Conservation (phyloP, 2,113 vertebrate genomes). For the Myanophis thanlyinensis region DNA sequence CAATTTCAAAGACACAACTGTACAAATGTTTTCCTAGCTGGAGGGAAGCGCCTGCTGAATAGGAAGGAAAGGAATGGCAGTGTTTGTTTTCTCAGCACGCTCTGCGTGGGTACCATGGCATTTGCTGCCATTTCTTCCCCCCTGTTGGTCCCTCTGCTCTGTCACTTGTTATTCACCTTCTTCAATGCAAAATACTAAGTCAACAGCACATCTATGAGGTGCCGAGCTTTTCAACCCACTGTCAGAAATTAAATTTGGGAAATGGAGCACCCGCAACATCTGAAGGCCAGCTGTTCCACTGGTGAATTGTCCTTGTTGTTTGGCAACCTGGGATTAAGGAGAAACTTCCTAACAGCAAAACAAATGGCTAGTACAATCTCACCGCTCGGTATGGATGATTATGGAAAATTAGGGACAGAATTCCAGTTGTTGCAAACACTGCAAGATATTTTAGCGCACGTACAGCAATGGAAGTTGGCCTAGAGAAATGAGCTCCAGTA, state of each 20-base stretch:
- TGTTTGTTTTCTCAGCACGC: not conserved
- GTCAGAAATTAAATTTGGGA: conserved; percentile 13
- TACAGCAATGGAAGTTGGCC: no score
- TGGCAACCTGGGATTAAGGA: no score
- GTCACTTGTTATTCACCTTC: not conserved
- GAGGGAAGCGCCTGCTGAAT: not conserved
- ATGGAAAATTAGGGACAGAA: no score
- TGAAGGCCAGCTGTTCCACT: no score
- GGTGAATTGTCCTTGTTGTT: no score
- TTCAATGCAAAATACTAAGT: conserved; percentile 13
- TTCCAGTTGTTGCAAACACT: no score
- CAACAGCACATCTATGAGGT: conserved; percentile 20
- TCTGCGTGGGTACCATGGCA: not conserved
- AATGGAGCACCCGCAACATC: no score
- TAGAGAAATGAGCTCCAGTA: no score
- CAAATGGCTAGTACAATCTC: no score
- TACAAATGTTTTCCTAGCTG: conserved; percentile 16
- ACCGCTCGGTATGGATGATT: no score
- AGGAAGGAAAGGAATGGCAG: not conserved
- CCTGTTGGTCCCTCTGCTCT: not conserved
- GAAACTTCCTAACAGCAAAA: no score
- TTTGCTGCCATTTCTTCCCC: not conserved
- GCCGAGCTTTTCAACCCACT: conserved; percentile 28
- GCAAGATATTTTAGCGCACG: no score
- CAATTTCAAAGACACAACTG: conserved; percentile 36